Base-by-base conservation (phyloP, 2,797 vertebrate species). In the Aeoliscus strigatus region DNA sequence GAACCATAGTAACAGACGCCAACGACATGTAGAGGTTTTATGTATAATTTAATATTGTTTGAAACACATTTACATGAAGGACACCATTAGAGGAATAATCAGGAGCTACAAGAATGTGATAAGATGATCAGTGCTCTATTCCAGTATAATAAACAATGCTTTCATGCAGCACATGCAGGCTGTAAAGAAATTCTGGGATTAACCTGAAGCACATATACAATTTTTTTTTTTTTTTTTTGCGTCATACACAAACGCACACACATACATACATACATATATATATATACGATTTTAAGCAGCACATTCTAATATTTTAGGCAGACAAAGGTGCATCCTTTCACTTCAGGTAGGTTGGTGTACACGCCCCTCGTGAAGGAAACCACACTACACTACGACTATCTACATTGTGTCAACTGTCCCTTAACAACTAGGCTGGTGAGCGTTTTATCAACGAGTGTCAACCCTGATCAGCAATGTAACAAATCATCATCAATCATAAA, bases 21-120 rank as follows among this genome's bases (percentile, higher is more conserved):
- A n/a, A n/a, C n/a, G n/a, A n/a, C n/a, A n/a, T n/a, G n/a, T n/a
- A n/a, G 21, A 6, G 8, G 3, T 57, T 60, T 57, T 39, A 42
- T 15, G 43, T 28, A 41, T 40, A 59, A 69, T 79, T 78, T 79
- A 77, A 68, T 80, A 67, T 37, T n/a, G 14, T 64, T 44, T 63
- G 57, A 70, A 59, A 66, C 67, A 67, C 50, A 72, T 70, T 68
- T 68, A 73, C 71, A 81, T 77, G 56, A 71, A 50, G 26, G 46
- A 81, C 60, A 60, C 28, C 29, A 46, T 51, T 28, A 40, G 54
- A 73, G 64, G 44, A 59, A 21, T 41, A 35, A 28, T 35, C 29
- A 54, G 42, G 49, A 58, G 44, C 24, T 44, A 59, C 40, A 65
- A 39, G 36, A 62, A 40, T 39, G 36, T 33, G 66, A 39, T 32